These are phyloP conservation scores for Sebastes glaucus DNA, from an alignment of 2,797 vertebrate species.

Conservation along the genomic window DNA sequence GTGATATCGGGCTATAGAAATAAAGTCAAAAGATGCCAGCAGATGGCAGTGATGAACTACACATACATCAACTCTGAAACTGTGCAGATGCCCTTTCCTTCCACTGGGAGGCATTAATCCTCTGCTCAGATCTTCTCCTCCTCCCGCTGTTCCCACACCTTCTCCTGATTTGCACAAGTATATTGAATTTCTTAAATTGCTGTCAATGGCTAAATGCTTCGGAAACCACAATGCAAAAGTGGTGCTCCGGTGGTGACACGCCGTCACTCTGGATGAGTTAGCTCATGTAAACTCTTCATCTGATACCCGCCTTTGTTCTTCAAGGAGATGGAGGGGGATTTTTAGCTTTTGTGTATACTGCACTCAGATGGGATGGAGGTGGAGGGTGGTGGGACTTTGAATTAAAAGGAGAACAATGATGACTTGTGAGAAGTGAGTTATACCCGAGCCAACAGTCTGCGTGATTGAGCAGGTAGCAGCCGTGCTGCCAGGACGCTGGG, in stretches of 20 bases:
- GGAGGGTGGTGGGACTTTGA: constrained; percentile 15
- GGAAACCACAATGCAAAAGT: constrained; percentile 38
- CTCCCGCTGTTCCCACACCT: neutral
- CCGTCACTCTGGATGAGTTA: constrained; percentile 48
- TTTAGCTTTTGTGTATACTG: constrained; percentile 62
- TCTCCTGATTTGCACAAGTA: constrained; percentile 7
- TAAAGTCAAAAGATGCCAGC: constrained; percentile 15
- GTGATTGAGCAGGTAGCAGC: constrained; percentile 48
- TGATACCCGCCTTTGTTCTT: constrained; percentile 68
- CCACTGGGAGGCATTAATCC: constrained; percentile 38
- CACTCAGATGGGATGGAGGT: constrained; percentile 26
- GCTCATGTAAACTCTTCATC: constrained; percentile 60
- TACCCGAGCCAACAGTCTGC: constrained; percentile 43
- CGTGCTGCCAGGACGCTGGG: constrained; percentile 33
- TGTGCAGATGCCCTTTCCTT: neutral
- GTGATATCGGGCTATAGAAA: neutral
- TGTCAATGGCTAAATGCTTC: constrained; percentile 36
- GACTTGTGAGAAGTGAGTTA: constrained; percentile 62
- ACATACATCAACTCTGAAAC: neutral
- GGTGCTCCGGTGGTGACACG: constrained; percentile 45
- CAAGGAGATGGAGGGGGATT: constrained; percentile 51
- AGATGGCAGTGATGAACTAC: constrained; percentile 48
- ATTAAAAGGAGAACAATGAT: constrained; percentile 72
- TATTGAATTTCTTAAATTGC: constrained; percentile 47
- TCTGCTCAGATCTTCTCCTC: neutral